Evolutionary conservation across 1,140 invertebrate genomes (phyloP).

Genomic region (Saccostrea glomerata): DNA sequence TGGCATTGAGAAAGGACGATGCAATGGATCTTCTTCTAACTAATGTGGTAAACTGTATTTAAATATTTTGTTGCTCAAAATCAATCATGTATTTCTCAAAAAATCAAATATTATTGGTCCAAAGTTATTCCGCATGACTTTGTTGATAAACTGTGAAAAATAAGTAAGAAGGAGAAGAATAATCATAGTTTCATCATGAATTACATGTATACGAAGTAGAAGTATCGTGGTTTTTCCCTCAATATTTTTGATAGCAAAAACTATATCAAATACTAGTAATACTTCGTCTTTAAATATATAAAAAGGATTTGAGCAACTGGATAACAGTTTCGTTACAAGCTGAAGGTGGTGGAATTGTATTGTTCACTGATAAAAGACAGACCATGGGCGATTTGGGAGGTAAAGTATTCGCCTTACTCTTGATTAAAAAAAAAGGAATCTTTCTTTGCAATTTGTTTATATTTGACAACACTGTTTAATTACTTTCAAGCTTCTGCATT

Average conservation of each 20-base stretch:
- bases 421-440: background rate
- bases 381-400: constrained; percentile 18
- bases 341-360: background rate
- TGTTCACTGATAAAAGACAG: constrained; percentile 23
- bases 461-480: background rate
- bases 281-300: background rate
- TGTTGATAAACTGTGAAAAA: background rate
- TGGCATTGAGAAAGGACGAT: constrained; percentile 32
- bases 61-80: background rate
- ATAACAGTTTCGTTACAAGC: constrained; percentile 20
- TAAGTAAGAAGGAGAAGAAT: background rate
- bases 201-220: background rate
- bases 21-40: constrained; percentile 24
- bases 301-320: constrained; percentile 40
- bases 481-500: constrained; percentile 42
- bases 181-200: background rate
- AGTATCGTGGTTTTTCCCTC: background rate
- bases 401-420: background rate
- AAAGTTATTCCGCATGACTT: background rate
- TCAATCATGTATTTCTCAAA: background rate
- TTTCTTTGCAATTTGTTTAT: no score
- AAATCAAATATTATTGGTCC: background rate
- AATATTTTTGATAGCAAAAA: background rate
- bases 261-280: background rate
- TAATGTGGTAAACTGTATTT: constrained; percentile 41